Conservation (phyloP, 2,888 invertebrate species). For the Celastrina argiolus region DNA sequence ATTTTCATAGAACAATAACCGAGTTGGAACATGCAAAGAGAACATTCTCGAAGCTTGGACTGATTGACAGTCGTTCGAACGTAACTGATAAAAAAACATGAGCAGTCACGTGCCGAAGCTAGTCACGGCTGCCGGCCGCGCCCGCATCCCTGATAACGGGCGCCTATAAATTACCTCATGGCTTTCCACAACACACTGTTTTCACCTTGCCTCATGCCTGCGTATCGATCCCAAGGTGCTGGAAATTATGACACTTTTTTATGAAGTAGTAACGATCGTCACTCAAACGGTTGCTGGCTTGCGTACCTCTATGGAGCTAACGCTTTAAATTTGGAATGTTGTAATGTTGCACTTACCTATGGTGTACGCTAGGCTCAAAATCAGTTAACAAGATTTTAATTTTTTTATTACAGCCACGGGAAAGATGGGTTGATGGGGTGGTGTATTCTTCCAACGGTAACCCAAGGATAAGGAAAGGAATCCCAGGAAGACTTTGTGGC, state of each 20-base stretch:
- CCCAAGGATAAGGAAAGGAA: no score
- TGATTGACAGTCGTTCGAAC: slow-evolving; percentile 41
- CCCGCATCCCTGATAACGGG: slow-evolving; percentile 72
- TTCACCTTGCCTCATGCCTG: slow-evolving; percentile 70
- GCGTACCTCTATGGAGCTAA: no score
- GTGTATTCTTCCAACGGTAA: no score
- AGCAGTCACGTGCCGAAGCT: slow-evolving; percentile 63
- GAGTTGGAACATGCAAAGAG: background rate
- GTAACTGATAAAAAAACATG: slow-evolving; percentile 35
- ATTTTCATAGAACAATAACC: background rate
- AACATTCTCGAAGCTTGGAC: slow-evolving; percentile 4
- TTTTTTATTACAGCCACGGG: no score
- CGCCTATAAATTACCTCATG: slow-evolving; percentile 66
- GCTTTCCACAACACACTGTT: slow-evolving; percentile 69
- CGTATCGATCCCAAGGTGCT: slow-evolving; percentile 40
- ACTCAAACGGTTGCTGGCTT: no score
- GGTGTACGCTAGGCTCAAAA: no score
- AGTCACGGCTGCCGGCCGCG: slow-evolving; percentile 49
- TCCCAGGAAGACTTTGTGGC: no score
- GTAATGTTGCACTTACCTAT: no score
- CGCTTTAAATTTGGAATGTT: no score
- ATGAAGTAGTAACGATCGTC: no score
- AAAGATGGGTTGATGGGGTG: no score
- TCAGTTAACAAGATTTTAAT: no score
- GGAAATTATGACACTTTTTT: slow-evolving; percentile 19